Evolutionary conservation across 1,140 invertebrate genomes (phyloP).

Genomic region (Caenorhabditis inopinata): DNA sequence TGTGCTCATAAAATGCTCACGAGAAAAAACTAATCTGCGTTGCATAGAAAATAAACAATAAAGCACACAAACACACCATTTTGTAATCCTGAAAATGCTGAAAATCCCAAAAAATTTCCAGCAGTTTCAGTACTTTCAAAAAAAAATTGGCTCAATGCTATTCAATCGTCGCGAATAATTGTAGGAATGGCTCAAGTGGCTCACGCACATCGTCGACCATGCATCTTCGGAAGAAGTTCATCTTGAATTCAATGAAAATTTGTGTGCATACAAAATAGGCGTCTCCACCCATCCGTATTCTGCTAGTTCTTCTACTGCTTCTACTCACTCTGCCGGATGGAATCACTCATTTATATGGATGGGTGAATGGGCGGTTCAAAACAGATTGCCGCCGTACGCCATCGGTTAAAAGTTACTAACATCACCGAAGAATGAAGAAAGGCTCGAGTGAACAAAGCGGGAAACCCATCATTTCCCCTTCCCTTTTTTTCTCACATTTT

Average conservation of each 20-base stretch:
- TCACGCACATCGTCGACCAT: background rate
- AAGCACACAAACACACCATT: too few relatives aligned
- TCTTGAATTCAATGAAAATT: slow-evolving; percentile 16
- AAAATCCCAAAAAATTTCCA: too few relatives aligned
- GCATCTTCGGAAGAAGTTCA: background rate
- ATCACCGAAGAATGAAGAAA: background rate
- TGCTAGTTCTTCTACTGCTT: background rate
- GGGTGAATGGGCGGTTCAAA: background rate
- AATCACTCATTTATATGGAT: slow-evolving; percentile 31
- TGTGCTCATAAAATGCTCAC: too few relatives aligned
- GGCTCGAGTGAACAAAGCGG: background rate
- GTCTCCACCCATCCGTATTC: background rate
- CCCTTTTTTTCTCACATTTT: slow-evolving; percentile 27
- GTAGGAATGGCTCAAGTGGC: too few relatives aligned
- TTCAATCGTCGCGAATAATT: too few relatives aligned
- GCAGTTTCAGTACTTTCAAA: too few relatives aligned
- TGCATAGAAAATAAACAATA: too few relatives aligned
- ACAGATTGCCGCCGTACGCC: too few relatives aligned
- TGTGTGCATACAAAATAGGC: slow-evolving; percentile 7
- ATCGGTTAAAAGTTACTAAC: too few relatives aligned
- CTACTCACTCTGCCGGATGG: background rate
- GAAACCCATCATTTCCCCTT: background rate
- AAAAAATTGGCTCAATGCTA: too few relatives aligned
- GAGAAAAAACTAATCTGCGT: too few relatives aligned
- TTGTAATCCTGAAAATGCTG: too few relatives aligned